phyloP scores from a whole-genome alignment of 2,113 vertebrate species.

The Natator depressus region DNA sequence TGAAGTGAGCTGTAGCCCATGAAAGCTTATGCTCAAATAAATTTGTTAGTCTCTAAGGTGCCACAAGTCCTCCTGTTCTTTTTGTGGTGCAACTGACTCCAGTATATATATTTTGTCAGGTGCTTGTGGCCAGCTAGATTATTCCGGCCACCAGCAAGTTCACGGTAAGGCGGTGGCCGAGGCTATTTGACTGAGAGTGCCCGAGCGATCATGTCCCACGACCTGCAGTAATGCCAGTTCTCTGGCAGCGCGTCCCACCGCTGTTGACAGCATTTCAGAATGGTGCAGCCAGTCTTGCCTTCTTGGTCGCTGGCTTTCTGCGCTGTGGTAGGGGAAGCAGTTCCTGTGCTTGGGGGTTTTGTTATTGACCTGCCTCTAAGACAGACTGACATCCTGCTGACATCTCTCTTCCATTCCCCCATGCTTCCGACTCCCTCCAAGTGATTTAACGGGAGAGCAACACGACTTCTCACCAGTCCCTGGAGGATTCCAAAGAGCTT shows the following conservation, averaged over 20 bases:
- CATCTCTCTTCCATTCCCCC: background rate
- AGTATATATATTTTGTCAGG: background rate
- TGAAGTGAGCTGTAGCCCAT: too few relatives aligned
- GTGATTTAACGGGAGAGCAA: background rate
- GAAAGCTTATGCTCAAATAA: too few relatives aligned
- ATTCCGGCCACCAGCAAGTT: background rate
- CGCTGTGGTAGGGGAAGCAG: background rate
- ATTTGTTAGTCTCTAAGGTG: too few relatives aligned
- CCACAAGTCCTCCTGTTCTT: too few relatives aligned
- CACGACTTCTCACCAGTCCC: background rate
- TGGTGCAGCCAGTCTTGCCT: background rate
- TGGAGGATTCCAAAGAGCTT: background rate
- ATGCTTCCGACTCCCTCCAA: background rate
- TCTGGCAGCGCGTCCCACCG: background rate
- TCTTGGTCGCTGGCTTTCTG: background rate
- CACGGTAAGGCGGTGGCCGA: background rate
- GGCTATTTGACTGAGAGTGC: background rate
- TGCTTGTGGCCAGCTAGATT: background rate
- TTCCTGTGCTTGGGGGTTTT: background rate
- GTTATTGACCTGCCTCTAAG: background rate
- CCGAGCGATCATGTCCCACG: background rate
- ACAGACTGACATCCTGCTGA: conserved; percentile 39
- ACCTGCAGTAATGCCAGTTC: background rate
- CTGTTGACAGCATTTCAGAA: conserved; percentile 17
- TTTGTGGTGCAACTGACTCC: background rate